phyloP scores from a whole-genome alignment of 2,797 vertebrate species.

The Microtus californicus region DNA sequence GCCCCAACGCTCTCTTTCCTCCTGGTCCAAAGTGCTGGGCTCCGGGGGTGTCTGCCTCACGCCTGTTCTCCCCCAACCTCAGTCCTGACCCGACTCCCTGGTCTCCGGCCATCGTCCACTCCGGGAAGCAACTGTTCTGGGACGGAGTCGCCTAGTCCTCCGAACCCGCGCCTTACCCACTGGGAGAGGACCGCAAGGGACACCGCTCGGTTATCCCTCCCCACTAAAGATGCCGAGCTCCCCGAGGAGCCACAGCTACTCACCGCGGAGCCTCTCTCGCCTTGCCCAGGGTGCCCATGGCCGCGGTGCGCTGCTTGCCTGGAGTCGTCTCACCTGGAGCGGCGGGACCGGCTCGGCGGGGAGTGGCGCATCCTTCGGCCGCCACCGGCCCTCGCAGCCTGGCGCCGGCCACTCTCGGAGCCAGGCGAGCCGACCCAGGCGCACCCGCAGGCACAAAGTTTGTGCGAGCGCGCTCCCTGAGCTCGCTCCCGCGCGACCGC shows the following conservation, averaged over 20 bases:
- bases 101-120: not conserved
- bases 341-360: conserved; percentile 54
- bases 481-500: not conserved
- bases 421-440: conserved; percentile 41
- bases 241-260: not conserved
- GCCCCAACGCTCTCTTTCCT: not conserved
- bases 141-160: no score
- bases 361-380: conserved; percentile 39
- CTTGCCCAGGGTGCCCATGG: conserved; percentile 85
- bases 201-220: not conserved
- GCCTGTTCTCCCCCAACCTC: not conserved
- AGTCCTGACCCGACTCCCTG: not conserved
- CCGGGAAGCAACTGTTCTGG: not conserved
- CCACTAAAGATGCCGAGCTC: not conserved
- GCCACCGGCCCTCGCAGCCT: conserved; percentile 70
- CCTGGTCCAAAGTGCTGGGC: not conserved
- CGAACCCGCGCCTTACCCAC: not conserved
- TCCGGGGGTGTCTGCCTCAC: not conserved
- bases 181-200: not conserved
- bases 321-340: conserved; percentile 68
- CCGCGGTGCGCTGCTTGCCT: conserved; percentile 29
- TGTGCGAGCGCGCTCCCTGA: conserved; percentile 55
- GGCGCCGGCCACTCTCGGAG: conserved; percentile 36
- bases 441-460: conserved; percentile 75
- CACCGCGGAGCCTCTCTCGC: conserved; percentile 79